A percentile compares a stretch with the other conserved stretches of the same genome.
Evolutionary conservation across 1,140 invertebrate species (phyloP).

Genomic region (Leptinotarsa texana): DNA sequence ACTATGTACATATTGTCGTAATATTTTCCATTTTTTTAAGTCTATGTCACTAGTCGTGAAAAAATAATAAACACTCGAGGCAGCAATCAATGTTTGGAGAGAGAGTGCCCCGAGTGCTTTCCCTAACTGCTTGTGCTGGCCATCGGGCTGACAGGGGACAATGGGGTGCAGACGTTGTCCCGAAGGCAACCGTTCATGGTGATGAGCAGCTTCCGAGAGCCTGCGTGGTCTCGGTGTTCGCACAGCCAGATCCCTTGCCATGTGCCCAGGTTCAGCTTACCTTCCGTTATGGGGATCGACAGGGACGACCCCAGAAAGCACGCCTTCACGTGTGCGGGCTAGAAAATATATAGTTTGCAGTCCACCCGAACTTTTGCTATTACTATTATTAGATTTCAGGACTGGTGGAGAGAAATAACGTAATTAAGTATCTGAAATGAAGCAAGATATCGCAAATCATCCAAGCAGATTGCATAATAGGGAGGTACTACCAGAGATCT

Average conservation of each 20-base stretch:
- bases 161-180: conserved; percentile 79
- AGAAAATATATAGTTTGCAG: conserved; percentile 52
- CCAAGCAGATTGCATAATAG: too few species aligned
- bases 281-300: conserved; percentile 94
- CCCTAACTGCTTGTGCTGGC: conserved; percentile 89
- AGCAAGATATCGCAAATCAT: too few species aligned
- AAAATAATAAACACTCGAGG: background rate
- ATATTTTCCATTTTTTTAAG: conserved; percentile 52
- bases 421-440: too few species aligned
- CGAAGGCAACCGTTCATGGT: conserved; percentile 87
- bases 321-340: conserved; percentile 97
- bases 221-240: conserved; percentile 94
- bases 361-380: background rate
- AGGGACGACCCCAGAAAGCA: conserved; percentile 94
- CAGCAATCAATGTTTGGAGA: conserved; percentile 52
- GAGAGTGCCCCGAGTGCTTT: conserved; percentile 58
- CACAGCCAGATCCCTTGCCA: conserved; percentile 99
- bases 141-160: conserved; percentile 80
- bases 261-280: conserved; percentile 90
- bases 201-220: conserved; percentile 87
- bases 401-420: too few species aligned
- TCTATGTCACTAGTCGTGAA: conserved; percentile 36
- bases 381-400: too few species aligned
- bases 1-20: conserved; percentile 58
- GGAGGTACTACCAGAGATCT: too few species aligned